Conservation (phyloP, 2,888 invertebrate species). For the Eremobia ochroleuca region DNA sequence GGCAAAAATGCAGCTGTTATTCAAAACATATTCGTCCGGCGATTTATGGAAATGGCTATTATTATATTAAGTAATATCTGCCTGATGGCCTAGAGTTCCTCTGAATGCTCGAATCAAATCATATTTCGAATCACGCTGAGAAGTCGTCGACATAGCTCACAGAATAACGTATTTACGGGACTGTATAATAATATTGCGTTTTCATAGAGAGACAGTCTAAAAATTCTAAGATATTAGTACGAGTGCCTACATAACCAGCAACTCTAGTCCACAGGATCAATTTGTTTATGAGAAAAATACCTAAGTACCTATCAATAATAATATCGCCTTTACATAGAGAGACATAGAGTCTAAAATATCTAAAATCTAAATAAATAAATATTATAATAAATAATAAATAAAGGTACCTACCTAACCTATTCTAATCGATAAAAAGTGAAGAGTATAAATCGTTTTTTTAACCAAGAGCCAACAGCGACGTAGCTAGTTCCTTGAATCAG, state of each 20-base stretch:
- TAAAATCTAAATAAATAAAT: background rate
- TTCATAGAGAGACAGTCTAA: background rate
- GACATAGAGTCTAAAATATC: background rate
- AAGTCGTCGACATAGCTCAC: background rate
- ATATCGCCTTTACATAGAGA: background rate
- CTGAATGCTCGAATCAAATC: background rate
- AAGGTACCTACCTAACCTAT: background rate
- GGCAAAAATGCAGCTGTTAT: too few species aligned
- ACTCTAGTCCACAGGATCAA: background rate
- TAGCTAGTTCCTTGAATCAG: constrained; percentile 21
- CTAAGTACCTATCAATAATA: background rate
- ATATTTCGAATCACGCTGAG: too few species aligned
- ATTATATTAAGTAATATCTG: background rate
- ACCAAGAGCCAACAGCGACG: constrained; percentile 1
- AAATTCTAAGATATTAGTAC: too few species aligned
- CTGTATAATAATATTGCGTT: background rate
- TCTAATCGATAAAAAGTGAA: constrained; percentile 9
- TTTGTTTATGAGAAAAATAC: background rate
- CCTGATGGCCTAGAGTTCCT: background rate
- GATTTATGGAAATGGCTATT: background rate
- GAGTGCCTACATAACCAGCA: too few species aligned
- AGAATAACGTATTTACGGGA: background rate
- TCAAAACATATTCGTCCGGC: background rate
- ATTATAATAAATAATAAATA: too few species aligned
- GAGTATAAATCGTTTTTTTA: constrained; percentile 21